Evolutionary conservation across 2,888 invertebrate species (phyloP).

Genomic region (Nemotelus pantherinus): DNA sequence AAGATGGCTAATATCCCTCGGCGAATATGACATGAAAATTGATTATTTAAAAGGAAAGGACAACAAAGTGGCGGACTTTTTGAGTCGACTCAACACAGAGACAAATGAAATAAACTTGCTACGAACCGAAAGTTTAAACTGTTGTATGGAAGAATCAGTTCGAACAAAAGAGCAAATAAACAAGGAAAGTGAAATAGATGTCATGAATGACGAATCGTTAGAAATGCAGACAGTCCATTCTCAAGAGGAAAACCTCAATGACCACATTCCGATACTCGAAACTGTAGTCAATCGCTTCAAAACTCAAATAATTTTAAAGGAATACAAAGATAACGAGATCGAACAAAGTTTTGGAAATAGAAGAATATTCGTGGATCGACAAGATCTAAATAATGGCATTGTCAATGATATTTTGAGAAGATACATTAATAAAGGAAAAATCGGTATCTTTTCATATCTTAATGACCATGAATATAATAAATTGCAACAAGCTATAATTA

Average conservation of each 20-base stretch:
- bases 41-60: slow-evolving; percentile 46
- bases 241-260: slow-evolving; percentile 2
- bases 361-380: slow-evolving; percentile 46
- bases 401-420: too few relatives aligned
- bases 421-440: too few relatives aligned
- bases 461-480: too few relatives aligned
- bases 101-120: slow-evolving; percentile 57
- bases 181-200: not conserved
- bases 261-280: slow-evolving; percentile 39
- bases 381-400: too few relatives aligned
- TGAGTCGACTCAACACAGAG: slow-evolving; percentile 47
- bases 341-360: slow-evolving; percentile 38
- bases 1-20: too few relatives aligned
- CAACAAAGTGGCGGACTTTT: slow-evolving; percentile 50
- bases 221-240: slow-evolving; percentile 10
- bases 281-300: slow-evolving; percentile 43
- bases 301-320: slow-evolving; percentile 39
- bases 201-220: not conserved
- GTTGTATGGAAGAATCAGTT: not conserved
- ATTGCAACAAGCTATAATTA: slow-evolving; percentile 47
- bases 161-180: not conserved
- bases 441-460: too few relatives aligned
- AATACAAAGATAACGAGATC: too few relatives aligned
- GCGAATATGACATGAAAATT: too few relatives aligned
- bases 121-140: slow-evolving; percentile 58